A percentile compares a stretch with the other conserved stretches of the same genome.
phyloP scores from a whole-genome alignment of 2,113 vertebrate species.

The Catagonus wagneri region DNA sequence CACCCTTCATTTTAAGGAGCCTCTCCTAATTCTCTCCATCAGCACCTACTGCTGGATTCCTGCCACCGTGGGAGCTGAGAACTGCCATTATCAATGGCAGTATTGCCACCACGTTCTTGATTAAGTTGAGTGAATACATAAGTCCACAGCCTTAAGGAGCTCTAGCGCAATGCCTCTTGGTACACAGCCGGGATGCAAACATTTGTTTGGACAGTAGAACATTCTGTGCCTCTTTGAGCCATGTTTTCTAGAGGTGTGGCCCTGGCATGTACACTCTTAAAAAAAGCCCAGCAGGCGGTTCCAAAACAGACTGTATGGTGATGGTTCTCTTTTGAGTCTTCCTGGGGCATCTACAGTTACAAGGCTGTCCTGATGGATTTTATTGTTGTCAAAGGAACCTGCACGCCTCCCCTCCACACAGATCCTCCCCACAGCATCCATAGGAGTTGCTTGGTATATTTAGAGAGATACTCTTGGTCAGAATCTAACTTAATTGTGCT shows the following conservation, averaged over 20 bases:
- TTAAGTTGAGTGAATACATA: background rate
- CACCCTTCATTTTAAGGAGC: background rate
- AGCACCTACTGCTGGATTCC: background rate
- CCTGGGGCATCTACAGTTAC: fast-evolving
- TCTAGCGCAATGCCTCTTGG: background rate
- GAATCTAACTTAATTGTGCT: background rate
- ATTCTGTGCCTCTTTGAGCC: background rate
- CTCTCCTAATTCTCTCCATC: background rate
- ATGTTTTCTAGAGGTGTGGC: background rate
- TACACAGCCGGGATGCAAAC: too few relatives aligned
- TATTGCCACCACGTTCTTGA: background rate
- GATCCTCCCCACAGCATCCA: background rate
- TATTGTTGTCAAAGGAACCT: too few relatives aligned
- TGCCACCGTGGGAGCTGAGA: background rate
- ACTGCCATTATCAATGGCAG: background rate
- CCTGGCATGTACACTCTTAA: background rate
- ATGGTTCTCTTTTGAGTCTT: background rate
- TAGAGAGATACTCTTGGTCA: background rate
- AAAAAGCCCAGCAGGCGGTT: background rate
- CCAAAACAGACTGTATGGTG: background rate
- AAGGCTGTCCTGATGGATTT: too few relatives aligned
- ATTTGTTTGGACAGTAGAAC: background rate
- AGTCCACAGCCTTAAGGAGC: background rate
- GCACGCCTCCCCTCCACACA: background rate
- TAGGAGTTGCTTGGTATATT: background rate